phyloP scores from a whole-genome alignment of 1,140 invertebrate genomes.

The Oppia nitens region DNA sequence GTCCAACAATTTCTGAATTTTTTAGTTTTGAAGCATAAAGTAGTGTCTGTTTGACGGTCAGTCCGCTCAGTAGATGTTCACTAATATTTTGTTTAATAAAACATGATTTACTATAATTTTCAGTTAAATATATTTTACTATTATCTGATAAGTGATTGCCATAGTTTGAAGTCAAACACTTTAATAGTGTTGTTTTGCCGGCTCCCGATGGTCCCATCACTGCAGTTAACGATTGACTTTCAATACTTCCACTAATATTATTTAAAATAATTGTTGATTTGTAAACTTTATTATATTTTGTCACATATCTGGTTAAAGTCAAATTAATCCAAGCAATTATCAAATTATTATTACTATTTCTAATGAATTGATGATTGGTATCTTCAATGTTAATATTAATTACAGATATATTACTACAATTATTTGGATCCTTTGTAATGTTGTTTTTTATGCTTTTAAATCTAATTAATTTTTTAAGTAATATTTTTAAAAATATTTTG shows the following conservation, averaged over 20 bases:
- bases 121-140: background rate
- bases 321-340: no score
- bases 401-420: no score
- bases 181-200: conserved; percentile 22
- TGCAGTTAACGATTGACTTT: conserved; percentile 3
- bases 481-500: no score
- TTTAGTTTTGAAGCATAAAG: conserved; percentile 81
- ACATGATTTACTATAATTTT: background rate
- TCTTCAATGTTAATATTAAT: no score
- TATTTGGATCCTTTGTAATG: no score
- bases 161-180: conserved; percentile 3
- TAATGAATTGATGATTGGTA: no score
- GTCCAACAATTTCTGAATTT: conserved; percentile 16
- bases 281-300: no score
- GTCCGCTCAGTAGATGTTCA: conserved; percentile 65
- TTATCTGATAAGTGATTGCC: background rate
- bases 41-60: conserved; percentile 76
- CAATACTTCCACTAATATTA: conserved; percentile 8
- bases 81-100: conserved; percentile 4
- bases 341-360: no score
- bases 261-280: background rate
- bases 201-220: conserved; percentile 22
- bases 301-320: no score
- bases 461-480: no score
- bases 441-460: no score